Evolutionary conservation across 2,888 invertebrate genomes (phyloP).

Genomic region (Dermolepida albohirtum): DNA sequence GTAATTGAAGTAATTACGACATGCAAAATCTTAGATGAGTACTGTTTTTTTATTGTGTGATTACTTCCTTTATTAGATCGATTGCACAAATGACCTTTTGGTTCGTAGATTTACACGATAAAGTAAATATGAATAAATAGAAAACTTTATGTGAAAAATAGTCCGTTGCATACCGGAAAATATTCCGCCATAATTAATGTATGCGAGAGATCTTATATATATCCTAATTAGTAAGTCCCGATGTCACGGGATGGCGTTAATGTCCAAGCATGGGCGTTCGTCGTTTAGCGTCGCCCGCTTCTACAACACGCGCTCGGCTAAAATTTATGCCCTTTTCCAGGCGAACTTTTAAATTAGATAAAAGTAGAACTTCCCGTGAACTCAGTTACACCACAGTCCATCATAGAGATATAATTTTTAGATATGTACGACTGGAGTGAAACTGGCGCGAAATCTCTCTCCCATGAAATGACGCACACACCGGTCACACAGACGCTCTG

Average conservation of each 20-base stretch:
- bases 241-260: constrained; percentile 29
- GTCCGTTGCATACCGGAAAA: too few species aligned
- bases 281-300: constrained; percentile 1
- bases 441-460: background rate
- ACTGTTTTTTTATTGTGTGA: too few species aligned
- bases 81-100: too few species aligned
- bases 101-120: too few species aligned
- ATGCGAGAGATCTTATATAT: constrained; percentile 20
- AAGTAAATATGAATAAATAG: too few species aligned
- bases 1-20: too few species aligned
- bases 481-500: too few species aligned
- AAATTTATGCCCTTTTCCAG: constrained; percentile 31
- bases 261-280: constrained; percentile 18
- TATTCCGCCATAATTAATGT: constrained; percentile 4
- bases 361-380: constrained; percentile 57
- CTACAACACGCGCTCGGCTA: background rate
- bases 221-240: constrained; percentile 29
- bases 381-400: constrained; percentile 44
- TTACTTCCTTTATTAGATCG: too few species aligned
- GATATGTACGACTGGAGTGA: background rate
- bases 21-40: too few species aligned
- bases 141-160: too few species aligned
- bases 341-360: constrained; percentile 62
- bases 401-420: constrained; percentile 58
- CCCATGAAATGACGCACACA: too few species aligned